phyloP scores from a whole-genome alignment of 2,797 vertebrate species.

The Triplophysa bombifrons region DNA sequence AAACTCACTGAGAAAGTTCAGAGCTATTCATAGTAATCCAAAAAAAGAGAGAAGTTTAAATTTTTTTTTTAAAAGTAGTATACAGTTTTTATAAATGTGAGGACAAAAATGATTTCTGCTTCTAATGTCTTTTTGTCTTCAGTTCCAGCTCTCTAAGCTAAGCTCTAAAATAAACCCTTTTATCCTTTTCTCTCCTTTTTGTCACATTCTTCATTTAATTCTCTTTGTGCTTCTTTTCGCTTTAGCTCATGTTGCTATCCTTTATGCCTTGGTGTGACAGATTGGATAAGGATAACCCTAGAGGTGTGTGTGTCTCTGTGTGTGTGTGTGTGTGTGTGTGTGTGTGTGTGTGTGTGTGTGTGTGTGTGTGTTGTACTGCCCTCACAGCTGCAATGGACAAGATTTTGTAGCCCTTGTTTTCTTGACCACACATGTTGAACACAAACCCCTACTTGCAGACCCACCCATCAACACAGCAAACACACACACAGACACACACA shows the following conservation, averaged over 20 bases:
- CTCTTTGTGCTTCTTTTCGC: conserved; percentile 23
- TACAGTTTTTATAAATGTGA: background rate
- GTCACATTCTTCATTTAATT: conserved; percentile 22
- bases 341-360: background rate
- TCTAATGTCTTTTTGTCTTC: background rate
- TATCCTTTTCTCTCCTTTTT: conserved; percentile 4
- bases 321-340: conserved; percentile 31
- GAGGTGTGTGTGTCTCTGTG: conserved; percentile 7
- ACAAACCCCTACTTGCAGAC: no score
- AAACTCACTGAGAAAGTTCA: conserved; percentile 5
- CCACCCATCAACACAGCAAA: background rate
- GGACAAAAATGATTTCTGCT: conserved; percentile 2
- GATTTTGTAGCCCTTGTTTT: conserved; percentile 24
- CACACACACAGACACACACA: conserved; percentile 4
- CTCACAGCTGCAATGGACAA: conserved; percentile 28
- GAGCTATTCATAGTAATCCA: background rate
- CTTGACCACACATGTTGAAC: conserved; percentile 21
- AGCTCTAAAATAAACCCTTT: background rate
- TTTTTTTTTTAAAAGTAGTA: background rate
- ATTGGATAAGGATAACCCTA: conserved; percentile 38
- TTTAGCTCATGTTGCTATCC: conserved; percentile 23
- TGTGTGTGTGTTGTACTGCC: conserved; percentile 15
- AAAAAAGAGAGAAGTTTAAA: background rate
- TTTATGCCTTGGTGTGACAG: conserved; percentile 49
- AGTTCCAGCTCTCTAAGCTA: conserved; percentile 9